A percentile compares a stretch with the other conserved stretches of the same genome.
Conservation (phyloP, 2,797 vertebrate genomes). For the Lates japonicus region DNA sequence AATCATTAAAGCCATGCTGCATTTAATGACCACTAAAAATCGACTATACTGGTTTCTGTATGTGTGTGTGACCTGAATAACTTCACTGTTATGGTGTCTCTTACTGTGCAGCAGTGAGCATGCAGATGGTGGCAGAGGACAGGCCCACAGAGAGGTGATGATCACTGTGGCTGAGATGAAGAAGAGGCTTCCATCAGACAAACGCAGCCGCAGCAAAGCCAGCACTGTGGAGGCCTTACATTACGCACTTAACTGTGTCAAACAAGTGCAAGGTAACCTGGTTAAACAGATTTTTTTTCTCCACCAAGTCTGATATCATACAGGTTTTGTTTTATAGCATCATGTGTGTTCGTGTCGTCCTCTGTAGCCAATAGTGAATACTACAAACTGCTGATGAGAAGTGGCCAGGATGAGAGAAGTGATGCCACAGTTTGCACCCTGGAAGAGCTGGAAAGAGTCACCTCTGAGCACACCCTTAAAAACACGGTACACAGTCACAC, state of each 20-base stretch:
- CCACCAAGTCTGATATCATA: neutral
- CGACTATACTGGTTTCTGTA: neutral
- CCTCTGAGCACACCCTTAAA: slow-evolving; percentile 92
- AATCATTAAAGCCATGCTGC: neutral
- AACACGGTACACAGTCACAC: slow-evolving; percentile 86
- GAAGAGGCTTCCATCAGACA: slow-evolving; percentile 92
- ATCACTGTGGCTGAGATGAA: slow-evolving; percentile 93
- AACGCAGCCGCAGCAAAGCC: slow-evolving; percentile 89
- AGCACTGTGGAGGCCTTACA: slow-evolving; percentile 91
- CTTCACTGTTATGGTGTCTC: neutral
- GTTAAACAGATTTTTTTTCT: neutral
- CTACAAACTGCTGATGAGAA: slow-evolving; percentile 89
- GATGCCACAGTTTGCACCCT: slow-evolving; percentile 85
- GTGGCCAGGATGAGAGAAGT: slow-evolving; percentile 81
- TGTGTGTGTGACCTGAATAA: neutral
- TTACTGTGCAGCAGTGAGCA: slow-evolving; percentile 84
- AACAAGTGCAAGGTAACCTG: slow-evolving; percentile 90
- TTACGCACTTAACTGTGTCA: slow-evolving; percentile 93
- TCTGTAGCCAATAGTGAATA: slow-evolving; percentile 90
- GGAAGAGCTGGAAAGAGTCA: slow-evolving; percentile 89
- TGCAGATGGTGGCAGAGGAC: slow-evolving; percentile 81
- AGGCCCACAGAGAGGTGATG: slow-evolving; percentile 90
- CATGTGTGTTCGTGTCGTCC: slow-evolving; percentile 39
- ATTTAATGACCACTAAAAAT: neutral
- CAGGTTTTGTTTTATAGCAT: neutral